Evolutionary conservation across 2,888 invertebrate genomes (phyloP).

Genomic region (Mesoligia furuncula): DNA sequence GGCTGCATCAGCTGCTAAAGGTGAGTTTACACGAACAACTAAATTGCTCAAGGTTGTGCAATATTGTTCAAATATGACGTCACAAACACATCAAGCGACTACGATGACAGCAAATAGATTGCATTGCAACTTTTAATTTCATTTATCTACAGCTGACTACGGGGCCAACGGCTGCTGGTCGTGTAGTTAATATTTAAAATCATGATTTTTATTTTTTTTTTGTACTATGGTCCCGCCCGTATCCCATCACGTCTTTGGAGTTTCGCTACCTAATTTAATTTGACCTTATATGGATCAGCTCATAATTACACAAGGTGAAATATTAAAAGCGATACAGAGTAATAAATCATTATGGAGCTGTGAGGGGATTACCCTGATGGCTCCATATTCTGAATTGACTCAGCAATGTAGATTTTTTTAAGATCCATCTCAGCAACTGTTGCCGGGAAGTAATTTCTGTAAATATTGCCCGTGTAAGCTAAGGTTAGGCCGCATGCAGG

Average conservation of each 20-base stretch:
- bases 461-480: background rate
- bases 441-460: background rate
- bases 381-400: background rate
- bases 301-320: too few relatives aligned
- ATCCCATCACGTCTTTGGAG: too few relatives aligned
- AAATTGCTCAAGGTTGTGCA: background rate
- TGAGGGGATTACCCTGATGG: background rate
- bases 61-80: background rate
- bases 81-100: background rate
- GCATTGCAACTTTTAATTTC: background rate
- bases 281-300: too few relatives aligned
- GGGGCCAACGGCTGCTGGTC: background rate
- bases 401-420: too few relatives aligned
- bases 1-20: slow-evolving; percentile 36
- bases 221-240: too few relatives aligned
- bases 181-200: background rate
- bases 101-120: background rate
- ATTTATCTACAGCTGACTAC: background rate
- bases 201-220: background rate
- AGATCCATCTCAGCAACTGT: background rate
- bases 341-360: background rate
- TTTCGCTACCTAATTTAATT: too few relatives aligned
- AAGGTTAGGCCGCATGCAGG: slow-evolving; percentile 22
- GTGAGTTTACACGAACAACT: background rate
- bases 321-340: too few relatives aligned